These are phyloP conservation scores for Antitype chi DNA, from an alignment of 2,888 invertebrate genomes.

Conservation along the genomic window DNA sequence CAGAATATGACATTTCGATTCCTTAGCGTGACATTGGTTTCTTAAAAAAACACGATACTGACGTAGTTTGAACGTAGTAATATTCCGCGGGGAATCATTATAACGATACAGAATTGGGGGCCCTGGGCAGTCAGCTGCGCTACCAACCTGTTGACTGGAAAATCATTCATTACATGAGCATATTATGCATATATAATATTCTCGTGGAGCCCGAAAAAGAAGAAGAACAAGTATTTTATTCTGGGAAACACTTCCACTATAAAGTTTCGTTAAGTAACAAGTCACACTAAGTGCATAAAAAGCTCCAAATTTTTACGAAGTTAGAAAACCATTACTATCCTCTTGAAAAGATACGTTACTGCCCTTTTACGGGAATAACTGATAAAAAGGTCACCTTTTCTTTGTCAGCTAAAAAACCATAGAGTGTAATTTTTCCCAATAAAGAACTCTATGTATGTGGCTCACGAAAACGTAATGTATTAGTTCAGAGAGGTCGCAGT, in stretches of 20 bases:
- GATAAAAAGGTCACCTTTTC: background rate
- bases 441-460: slow-evolving; percentile 23
- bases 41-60: too few relatives aligned
- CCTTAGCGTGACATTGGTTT: too few relatives aligned
- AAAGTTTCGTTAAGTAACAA: background rate
- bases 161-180: background rate
- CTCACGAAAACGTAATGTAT: slow-evolving; percentile 46
- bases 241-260: background rate
- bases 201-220: background rate
- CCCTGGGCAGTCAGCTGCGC: background rate
- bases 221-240: background rate
- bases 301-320: background rate
- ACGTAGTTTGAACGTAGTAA: too few relatives aligned
- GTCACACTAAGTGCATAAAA: background rate
- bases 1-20: too few relatives aligned
- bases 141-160: background rate
- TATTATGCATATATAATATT: background rate
- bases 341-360: background rate
- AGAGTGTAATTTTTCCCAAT: slow-evolving; percentile 24
- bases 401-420: background rate
- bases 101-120: too few relatives aligned
- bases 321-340: background rate
- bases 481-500: slow-evolving; percentile 37
- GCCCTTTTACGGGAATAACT: background rate
- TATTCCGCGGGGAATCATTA: too few relatives aligned